A percentile compares a stretch with the other conserved stretches of the same genome.
These are phyloP conservation scores for Volucella inanis DNA, from an alignment of 2,888 invertebrate species.

Conservation along the genomic window DNA sequence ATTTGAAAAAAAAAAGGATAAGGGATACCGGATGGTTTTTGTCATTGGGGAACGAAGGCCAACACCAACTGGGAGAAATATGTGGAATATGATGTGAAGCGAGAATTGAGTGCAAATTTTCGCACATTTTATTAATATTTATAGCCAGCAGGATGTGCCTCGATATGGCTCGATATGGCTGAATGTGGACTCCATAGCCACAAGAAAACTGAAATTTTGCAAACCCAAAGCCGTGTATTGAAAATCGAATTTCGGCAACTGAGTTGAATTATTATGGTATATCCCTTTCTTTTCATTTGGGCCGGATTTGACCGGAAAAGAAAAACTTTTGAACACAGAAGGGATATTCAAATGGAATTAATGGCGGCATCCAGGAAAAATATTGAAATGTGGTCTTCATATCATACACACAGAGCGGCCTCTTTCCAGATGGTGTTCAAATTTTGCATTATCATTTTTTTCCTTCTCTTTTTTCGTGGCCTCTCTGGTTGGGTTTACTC, in stretches of 20 bases:
- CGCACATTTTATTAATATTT: slow-evolving; percentile 74
- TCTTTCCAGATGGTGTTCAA: slow-evolving; percentile 52
- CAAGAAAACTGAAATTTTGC: too few relatives aligned
- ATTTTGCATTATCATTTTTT: slow-evolving; percentile 16
- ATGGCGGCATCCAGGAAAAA: slow-evolving; percentile 51
- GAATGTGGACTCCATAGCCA: not conserved
- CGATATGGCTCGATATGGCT: not conserved
- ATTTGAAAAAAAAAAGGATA: slow-evolving; percentile 35
- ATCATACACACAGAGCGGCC: slow-evolving; percentile 17
- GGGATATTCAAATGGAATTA: slow-evolving; percentile 72
- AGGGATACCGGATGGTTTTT: slow-evolving; percentile 19
- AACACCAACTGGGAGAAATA: slow-evolving; percentile 31
- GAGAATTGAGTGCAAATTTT: slow-evolving; percentile 70
- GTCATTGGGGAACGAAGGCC: slow-evolving; percentile 17
- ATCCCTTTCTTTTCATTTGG: slow-evolving; percentile 34
- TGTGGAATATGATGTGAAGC: slow-evolving; percentile 51
- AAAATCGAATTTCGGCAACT: slow-evolving; percentile 67
- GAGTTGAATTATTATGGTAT: slow-evolving; percentile 74
- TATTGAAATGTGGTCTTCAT: slow-evolving; percentile 65
- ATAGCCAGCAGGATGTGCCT: slow-evolving; percentile 48
- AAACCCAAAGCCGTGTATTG: slow-evolving; percentile 10
- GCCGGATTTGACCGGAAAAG: slow-evolving; percentile 9
- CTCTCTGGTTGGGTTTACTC: not conserved
- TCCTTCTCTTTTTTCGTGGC: not conserved
- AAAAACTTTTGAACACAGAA: slow-evolving; percentile 38